Evolutionary conservation across 2,797 vertebrate genomes (phyloP), one percentile per base, ranked within the genome.

Genomic region (Mormyrus proboscirostris): DNA sequence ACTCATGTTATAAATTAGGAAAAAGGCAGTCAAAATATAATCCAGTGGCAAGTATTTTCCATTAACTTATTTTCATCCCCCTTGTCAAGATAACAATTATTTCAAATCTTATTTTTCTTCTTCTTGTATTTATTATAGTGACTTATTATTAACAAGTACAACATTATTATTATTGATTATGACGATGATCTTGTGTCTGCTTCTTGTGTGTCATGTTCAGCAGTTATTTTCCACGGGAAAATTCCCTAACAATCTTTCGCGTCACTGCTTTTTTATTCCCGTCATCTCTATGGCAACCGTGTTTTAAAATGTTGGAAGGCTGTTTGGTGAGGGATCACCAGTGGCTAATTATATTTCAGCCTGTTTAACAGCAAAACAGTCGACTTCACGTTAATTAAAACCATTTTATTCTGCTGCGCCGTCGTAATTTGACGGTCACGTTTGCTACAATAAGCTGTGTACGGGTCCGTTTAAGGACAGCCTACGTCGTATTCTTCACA

Each of bases 231-330:
- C 59, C 10, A 85, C 91, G 92, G 92, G 88, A 86, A 93, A 92
- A 94, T 95, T 95, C 93, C 93, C 92, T 93, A 94, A 93, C 94
- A 92, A 93, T 92, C 92, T 93, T 94, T 93, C 92, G 92, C 90
- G 93, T 91, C 94, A 90, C 88, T 93, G 85, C 90, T 94, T 91
- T 88, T 87, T 87, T 93, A 91, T 89, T 90, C 91, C 93, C 93
- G 92, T 91, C 90, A 95, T 97, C 95, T 90, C 95, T 93, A 94
- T 96, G 95, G 93, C 93, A 96, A 97, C 96, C 73, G 88, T 91
- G 94, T 96, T 96, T 94, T 59, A 59, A 93, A 88, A 92, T 92
- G 89, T 90, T 88, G 84, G 87, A 86, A 91, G 90, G 90, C 88
- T 88, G 83, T 73, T 90, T 90, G 19, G 87, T 85, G 88, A 92